Base-by-base conservation (phyloP, 1,140 invertebrate species). In the Drosophila saltans region DNA sequence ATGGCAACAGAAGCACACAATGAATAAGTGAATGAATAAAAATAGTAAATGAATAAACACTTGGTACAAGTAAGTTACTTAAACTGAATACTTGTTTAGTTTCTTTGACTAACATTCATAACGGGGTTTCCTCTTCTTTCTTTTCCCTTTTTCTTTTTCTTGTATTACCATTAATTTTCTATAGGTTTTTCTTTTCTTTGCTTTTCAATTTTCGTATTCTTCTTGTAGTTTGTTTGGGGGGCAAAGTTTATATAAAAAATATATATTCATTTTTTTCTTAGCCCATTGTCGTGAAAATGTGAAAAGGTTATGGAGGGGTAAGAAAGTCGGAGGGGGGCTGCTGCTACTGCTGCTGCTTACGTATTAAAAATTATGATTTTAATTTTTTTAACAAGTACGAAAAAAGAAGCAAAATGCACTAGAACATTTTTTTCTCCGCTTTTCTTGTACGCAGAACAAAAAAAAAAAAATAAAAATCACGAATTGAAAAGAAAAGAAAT, bases 401-500 rank as follows among this genome's bases (percentile, higher is more conserved):
- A 52, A 26, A 16, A 16, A 16, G 16, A 16, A 16, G 16, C 16
- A 16, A 16, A 26, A 52, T 52, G 45, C 45, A 52, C 0, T 52
- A 24, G 45, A 52, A 52, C 45, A 26, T 24, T 52, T 52, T 26
- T 52, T 26, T 52, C 21, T 5, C 45, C 45, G 45, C 16, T 26
- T 36, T 36, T 36, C 33, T 36, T 36, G 6, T 36, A 36, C 3
- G 33, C 73, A 62, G 75, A 69, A 58, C 52, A 64, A 48, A 39
- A 62, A 75, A 75, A 75, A 75, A 62, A 72, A 65, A 43, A 69
- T 75, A 68, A 68, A 63, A 72, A 75, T 57, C 64, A 36, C 33
- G 33, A 75, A 75, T 69, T 76, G 66, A 64, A 75, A 65, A 66
- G 33, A 45, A 75, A 65, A 74, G 16, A 41, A 40, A 68, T 36